Evolutionary conservation across 2,113 vertebrate species (phyloP), one percentile per base, ranked within the genome.

Genomic region (Hymenochirus boettgeri): DNA sequence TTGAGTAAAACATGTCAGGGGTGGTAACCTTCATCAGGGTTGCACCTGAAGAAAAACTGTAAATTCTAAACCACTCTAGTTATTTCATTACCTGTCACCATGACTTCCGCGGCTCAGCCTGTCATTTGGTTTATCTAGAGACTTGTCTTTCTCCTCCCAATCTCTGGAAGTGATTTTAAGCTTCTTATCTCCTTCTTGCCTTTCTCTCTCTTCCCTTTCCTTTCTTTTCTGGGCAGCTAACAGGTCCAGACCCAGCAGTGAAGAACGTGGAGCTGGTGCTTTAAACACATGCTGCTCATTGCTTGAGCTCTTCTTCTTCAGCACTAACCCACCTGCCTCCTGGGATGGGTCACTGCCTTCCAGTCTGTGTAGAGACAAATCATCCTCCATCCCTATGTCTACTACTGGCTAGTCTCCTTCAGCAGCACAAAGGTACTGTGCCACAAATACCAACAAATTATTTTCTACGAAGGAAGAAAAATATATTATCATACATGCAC

Each of bases 171-270:
- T 80, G 25, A 93, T 66, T 54, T 87, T 92, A 23, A 91, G 89
- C 65, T 90, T 90, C 73, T 95, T 96, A 5, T 65, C 80, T 6
- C 75, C 17, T 25, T 90, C 85, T 1, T 69, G 71, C n/a, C 78
- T 79, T 7, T 84, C 87, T 62, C 88, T 91, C 45, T 80, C 88
- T 70, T 96, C 90, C 1, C 92, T 86, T 56, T 97, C 93, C 73
- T 89, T 94, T 51, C 95, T 88, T 69, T 97, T 97, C 82, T 95
- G 90, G 1, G 93, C 93, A 9, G 96, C 96, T 71, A 99, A 71
- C n/a, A 92, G 77, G 74, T 99, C 96, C 66, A 99, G 82, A 7
- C 96, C 95, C 56, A 99, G 76, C 62, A 97, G 56, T 3, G 96
- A 99, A 8, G 88, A 84, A 55, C 94, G 93, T 0, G 96, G 96